Evolutionary conservation across 2,113 vertebrate genomes (phyloP).

Genomic region (Phalacrocorax pelagicus): DNA sequence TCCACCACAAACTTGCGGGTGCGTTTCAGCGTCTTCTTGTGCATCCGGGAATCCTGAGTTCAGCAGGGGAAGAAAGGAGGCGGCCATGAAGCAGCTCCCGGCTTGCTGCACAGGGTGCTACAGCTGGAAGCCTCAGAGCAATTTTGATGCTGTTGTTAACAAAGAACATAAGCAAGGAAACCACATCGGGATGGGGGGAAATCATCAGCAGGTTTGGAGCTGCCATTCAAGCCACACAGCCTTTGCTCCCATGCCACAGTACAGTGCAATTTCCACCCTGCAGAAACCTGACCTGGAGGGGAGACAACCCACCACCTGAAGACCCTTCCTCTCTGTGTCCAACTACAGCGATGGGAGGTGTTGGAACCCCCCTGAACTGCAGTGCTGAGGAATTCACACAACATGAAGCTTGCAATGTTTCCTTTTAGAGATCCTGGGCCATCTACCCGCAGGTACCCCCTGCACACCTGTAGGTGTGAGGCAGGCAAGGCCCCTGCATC

Average conservation of each 20-base stretch:
- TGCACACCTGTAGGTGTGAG: neutral
- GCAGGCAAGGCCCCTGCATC: neutral
- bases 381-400: neutral
- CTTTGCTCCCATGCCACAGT: neutral
- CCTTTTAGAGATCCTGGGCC: neutral
- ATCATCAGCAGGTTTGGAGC: neutral
- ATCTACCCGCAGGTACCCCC: neutral
- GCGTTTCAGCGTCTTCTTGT: slow-evolving; percentile 92
- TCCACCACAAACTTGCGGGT: slow-evolving; percentile 93
- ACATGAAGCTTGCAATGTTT: neutral
- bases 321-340: neutral
- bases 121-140: neutral
- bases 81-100: neutral
- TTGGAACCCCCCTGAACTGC: neutral
- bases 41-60: slow-evolving; percentile 76
- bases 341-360: neutral
- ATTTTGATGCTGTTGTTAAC: fast-evolving
- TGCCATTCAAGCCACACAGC: neutral
- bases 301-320: neutral
- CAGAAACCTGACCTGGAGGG: neutral
- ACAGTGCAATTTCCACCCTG: neutral
- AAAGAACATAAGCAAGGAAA: neutral
- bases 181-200: fast-evolving
- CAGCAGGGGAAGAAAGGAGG: neutral
- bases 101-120: neutral